A percentile compares a stretch with the other conserved stretches of the same genome.
These are phyloP conservation scores for Cryptomyrus ogoouensis DNA, from an alignment of 2,113 vertebrate species.

Conservation along the genomic window DNA sequence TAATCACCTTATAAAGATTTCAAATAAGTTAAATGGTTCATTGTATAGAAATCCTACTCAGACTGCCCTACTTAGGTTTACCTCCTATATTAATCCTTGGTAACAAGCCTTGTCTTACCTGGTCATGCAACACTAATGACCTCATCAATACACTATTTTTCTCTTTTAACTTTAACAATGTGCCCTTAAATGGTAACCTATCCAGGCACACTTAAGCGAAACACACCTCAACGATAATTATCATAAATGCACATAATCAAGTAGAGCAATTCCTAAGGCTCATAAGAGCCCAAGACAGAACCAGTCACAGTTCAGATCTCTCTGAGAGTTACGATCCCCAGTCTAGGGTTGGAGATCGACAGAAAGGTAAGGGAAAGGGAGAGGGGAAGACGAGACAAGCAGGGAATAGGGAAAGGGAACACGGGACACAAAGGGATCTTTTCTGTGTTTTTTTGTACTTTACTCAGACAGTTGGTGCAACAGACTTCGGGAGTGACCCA, in stretches of 20 bases:
- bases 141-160: neutral
- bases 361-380: too few species aligned
- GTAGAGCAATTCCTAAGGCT: neutral
- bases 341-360: too few species aligned
- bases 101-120: neutral
- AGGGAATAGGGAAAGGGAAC: too few species aligned
- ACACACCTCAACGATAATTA: neutral
- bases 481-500: too few species aligned
- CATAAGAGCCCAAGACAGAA: neutral
- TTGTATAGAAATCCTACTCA: neutral
- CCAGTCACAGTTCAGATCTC: neutral
- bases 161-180: neutral
- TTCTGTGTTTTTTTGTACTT: too few species aligned
- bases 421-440: too few species aligned
- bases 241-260: neutral
- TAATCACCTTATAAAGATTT: neutral
- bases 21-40: neutral
- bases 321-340: neutral
- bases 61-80: neutral
- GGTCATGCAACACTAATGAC: neutral
- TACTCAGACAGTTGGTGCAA: too few species aligned
- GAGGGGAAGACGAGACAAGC: too few species aligned
- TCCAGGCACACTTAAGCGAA: neutral
- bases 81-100: neutral
- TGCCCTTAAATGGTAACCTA: neutral